Base-by-base conservation (phyloP, 2,113 vertebrate genomes). In the Hucho hucho region DNA sequence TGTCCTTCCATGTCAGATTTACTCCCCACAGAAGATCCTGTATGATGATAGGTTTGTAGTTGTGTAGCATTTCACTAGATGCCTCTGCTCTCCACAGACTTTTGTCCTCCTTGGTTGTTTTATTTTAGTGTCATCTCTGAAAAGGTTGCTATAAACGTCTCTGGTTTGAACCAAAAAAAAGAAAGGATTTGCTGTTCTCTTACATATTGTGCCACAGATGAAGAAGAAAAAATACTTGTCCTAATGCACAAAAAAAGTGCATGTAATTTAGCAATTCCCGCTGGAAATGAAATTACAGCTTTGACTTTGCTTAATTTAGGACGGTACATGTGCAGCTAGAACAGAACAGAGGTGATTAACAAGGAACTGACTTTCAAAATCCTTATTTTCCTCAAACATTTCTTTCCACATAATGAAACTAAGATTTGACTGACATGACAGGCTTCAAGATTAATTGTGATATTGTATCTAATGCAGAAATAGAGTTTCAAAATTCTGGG, bases 41-140 rank as follows among this genome's bases (percentile, higher is more conserved):
- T 29, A 24, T 70, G 80, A 80, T 64, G 26, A 84, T 76, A 83
- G 68, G 58, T 65, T 20, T 46, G 59, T 11, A 18, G 24, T 53
- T 53, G 20, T 20, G 69, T 20, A 67, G 65, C 65, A 22, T 61
- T 67, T 32, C 24, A 32, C 65, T 43, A 11, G 28, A 43, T 25
- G 4, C 12, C 43, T 24, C 18, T 20, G 18, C 59, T 56, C n/a
- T n/a, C 26, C 11, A 69, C 26, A 18, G 26, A 75, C 53, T 6
- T 64, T 61, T 9, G 7, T 9, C 37, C 9, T 64, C n/a, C 68
- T 69, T 47, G 63, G 47, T 56, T 74, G 18, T 56, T 49, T 64
- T 75, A 18, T 72, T 74, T 70, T 61, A 66, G 47, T n/a, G 47
- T 43, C 43, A 29, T 65, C 58, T 75, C 61, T 77, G 77, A 72